These are phyloP conservation scores for Delphinapterus leucas DNA, from an alignment of 2,113 vertebrate species.

Conservation along the genomic window DNA sequence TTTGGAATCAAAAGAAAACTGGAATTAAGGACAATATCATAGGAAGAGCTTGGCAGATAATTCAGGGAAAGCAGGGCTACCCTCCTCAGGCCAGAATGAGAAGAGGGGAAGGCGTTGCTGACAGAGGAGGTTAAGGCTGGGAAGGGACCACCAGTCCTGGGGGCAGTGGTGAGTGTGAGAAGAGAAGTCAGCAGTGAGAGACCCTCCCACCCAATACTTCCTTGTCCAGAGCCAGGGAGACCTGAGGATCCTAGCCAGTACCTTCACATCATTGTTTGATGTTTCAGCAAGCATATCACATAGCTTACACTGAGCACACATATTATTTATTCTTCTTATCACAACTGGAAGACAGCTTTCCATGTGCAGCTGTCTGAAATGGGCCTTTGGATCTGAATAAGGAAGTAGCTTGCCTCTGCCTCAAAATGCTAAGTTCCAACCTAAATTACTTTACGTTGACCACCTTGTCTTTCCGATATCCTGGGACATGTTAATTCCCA, in stretches of 20 bases:
- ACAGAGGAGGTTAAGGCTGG: neutral
- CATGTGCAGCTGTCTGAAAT: neutral
- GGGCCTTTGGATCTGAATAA: neutral
- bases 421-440: neutral
- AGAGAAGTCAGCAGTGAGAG: neutral
- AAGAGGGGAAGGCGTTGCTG: accelerated
- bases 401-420: neutral
- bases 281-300: neutral
- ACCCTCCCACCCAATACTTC: neutral
- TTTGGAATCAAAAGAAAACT: neutral
- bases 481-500: neutral
- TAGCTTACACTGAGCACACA: neutral
- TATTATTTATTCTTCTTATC: neutral
- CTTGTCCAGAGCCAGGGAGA: neutral
- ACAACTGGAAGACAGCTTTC: neutral
- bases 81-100: neutral
- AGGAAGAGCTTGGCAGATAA: neutral
- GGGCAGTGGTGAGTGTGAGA: neutral
- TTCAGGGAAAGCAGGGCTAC: neutral
- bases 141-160: neutral
- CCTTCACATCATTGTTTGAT: neutral
- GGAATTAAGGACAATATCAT: neutral
- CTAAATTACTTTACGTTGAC: neutral
- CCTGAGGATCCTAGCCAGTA: neutral
- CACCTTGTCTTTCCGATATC: neutral